These are phyloP conservation scores for Callimorpha dominula DNA, from an alignment of 2,888 invertebrate genomes.

Conservation along the genomic window DNA sequence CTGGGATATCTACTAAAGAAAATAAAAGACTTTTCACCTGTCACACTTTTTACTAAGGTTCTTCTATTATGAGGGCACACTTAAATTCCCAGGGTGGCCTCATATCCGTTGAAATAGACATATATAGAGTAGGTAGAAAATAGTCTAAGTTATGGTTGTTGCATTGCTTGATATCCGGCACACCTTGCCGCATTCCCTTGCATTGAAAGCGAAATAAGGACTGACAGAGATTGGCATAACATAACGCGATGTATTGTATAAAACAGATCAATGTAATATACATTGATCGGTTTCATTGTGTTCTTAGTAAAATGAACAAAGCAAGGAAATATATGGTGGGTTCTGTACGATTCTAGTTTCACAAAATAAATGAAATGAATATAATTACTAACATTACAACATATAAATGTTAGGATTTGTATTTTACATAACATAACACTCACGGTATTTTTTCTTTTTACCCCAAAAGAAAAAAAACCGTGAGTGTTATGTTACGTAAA, in stretches of 20 bases:
- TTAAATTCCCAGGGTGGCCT: constrained; percentile 6
- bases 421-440: too few relatives aligned
- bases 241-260: not conserved
- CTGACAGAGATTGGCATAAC: not conserved
- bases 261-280: not conserved
- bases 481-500: too few relatives aligned
- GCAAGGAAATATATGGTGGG: not conserved
- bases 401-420: too few relatives aligned
- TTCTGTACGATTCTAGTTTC: not conserved
- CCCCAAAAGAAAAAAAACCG: too few relatives aligned
- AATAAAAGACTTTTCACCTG: too few relatives aligned
- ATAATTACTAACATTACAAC: too few relatives aligned
- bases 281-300: too few relatives aligned
- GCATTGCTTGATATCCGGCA: constrained; percentile 55
- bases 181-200: constrained; percentile 53
- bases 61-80: not conserved
- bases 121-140: constrained; percentile 23
- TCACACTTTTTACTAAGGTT: too few relatives aligned
- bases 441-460: too few relatives aligned
- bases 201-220: constrained; percentile 22
- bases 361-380: not conserved
- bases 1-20: too few relatives aligned
- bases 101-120: constrained; percentile 19
- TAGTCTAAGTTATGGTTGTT: constrained; percentile 35
- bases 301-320: not conserved